Conservation (phyloP, 2,888 invertebrate genomes). For the Eupithecia vulgata region DNA sequence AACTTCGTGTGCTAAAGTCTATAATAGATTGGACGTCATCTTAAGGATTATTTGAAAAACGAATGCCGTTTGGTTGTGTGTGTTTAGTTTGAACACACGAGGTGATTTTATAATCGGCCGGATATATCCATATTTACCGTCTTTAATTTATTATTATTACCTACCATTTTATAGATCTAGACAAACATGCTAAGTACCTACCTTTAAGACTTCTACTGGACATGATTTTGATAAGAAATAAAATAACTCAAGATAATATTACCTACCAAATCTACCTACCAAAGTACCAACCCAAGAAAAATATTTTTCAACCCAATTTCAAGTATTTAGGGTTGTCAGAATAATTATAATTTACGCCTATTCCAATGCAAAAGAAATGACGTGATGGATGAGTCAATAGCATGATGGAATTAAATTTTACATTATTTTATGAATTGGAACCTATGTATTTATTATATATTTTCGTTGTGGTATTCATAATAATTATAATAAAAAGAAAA, state of each 20-base stretch:
- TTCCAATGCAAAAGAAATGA: neutral
- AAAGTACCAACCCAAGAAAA: neutral
- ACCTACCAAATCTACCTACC: too few species aligned
- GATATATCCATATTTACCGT: neutral
- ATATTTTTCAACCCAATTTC: neutral
- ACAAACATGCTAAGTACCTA: neutral
- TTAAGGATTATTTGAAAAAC: constrained; percentile 46
- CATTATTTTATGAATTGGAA: neutral
- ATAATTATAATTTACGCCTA: neutral
- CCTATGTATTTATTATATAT: too few species aligned
- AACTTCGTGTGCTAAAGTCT: neutral
- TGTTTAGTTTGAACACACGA: constrained; percentile 39
- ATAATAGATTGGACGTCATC: constrained; percentile 15
- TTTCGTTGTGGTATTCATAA: too few species aligned
- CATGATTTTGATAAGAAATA: too few species aligned
- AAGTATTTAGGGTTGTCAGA: constrained; percentile 11
- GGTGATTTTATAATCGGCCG: constrained; percentile 25
- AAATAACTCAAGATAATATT: too few species aligned
- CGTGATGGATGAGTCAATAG: neutral
- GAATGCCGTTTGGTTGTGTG: constrained; percentile 42
- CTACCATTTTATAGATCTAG: neutral
- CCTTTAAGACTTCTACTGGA: neutral
- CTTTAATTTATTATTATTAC: neutral
- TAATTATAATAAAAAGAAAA: too few species aligned
- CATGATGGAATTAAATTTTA: neutral